phyloP scores from a whole-genome alignment of 2,797 vertebrate species.

The Eupleurogrammus muticus region DNA sequence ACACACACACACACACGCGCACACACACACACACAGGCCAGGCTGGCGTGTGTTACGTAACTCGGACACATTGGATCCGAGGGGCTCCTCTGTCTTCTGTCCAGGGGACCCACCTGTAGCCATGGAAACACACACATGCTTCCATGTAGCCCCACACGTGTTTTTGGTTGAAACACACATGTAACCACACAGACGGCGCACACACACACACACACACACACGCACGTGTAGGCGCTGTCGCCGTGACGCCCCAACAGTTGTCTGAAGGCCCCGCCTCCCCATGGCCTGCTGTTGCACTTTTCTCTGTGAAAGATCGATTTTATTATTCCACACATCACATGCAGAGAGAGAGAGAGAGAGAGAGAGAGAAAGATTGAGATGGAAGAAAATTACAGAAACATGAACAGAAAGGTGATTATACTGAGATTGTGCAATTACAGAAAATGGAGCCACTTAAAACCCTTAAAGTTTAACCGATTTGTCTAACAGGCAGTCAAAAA shows the following conservation, averaged over 20 bases:
- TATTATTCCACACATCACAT: not conserved
- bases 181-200: not conserved
- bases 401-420: too few species aligned
- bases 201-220: constrained; percentile 10
- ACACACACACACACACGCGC: constrained; percentile 14
- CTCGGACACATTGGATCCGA: constrained; percentile 24
- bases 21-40: not conserved
- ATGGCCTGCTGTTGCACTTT: constrained; percentile 48
- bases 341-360: too few species aligned
- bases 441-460: too few species aligned
- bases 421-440: not conserved
- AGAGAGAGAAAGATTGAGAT: too few species aligned
- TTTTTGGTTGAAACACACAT: not conserved
- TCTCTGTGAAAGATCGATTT: not conserved
- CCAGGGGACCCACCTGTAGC: constrained; percentile 22
- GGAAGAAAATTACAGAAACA: not conserved
- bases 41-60: constrained; percentile 39
- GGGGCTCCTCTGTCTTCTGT: constrained; percentile 26
- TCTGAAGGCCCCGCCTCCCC: constrained; percentile 62
- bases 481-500: not conserved
- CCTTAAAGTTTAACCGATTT: not conserved
- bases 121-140: constrained; percentile 51
- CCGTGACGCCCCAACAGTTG: constrained; percentile 16
- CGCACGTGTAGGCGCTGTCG: not conserved
- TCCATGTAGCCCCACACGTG: not conserved